Conservation (phyloP, 2,888 invertebrate species). For the Andrena praecox region DNA sequence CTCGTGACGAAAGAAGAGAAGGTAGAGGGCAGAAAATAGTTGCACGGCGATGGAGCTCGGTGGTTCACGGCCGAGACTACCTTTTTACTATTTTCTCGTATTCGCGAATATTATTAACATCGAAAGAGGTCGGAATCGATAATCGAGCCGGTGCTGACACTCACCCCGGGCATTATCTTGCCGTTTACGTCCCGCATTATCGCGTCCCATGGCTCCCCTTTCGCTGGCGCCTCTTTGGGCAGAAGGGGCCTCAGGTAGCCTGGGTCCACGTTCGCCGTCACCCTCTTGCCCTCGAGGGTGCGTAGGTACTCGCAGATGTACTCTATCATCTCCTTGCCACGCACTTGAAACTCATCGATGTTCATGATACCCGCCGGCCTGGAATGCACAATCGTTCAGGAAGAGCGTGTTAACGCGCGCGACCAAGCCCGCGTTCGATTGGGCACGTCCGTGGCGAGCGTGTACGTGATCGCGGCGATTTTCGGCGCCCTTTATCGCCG, state of each 20-base stretch:
- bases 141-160: slow-evolving; percentile 61
- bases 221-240: slow-evolving; percentile 92
- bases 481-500: slow-evolving; percentile 47
- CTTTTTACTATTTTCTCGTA: slow-evolving; percentile 52
- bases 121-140: slow-evolving; percentile 67
- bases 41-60: neutral
- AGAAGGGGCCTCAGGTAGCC: slow-evolving; percentile 93
- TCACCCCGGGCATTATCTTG: slow-evolving; percentile 96
- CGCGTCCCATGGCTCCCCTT: slow-evolving; percentile 94
- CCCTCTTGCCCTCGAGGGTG: slow-evolving; percentile 91
- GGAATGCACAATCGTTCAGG: slow-evolving; percentile 56
- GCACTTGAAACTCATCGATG: slow-evolving; percentile 93
- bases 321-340: slow-evolving; percentile 97
- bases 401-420: slow-evolving; percentile 24
- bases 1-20: neutral
- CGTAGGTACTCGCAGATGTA: slow-evolving; percentile 96
- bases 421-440: slow-evolving; percentile 47
- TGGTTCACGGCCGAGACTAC: slow-evolving; percentile 21
- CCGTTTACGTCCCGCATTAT: slow-evolving; percentile 96
- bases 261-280: slow-evolving; percentile 96
- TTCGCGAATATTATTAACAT: slow-evolving; percentile 68
- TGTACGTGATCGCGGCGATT: slow-evolving; percentile 56
- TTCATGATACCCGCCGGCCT: slow-evolving; percentile 88
- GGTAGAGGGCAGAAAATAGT: neutral
- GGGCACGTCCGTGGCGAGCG: slow-evolving; percentile 52